These are phyloP conservation scores for Neotoma lepida DNA, from an alignment of 2,113 vertebrate genomes.

Conservation along the genomic window DNA sequence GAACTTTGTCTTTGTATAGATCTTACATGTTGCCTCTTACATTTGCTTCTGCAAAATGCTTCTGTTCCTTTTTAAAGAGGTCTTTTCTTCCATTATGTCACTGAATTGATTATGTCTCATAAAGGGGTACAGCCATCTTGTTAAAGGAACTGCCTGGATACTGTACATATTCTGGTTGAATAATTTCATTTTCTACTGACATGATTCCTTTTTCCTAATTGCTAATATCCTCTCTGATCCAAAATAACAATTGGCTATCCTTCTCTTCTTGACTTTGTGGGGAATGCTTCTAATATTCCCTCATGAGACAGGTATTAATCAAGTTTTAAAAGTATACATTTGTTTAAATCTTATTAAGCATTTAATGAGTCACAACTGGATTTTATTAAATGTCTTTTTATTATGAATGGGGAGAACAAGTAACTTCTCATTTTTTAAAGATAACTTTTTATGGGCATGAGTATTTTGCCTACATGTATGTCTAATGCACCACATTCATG, in stretches of 20 bases:
- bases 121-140: background rate
- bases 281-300: background rate
- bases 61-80: background rate
- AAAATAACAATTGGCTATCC: background rate
- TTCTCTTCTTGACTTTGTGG: background rate
- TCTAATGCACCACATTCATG: background rate
- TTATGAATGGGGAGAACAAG: background rate
- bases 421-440: background rate
- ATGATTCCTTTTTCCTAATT: background rate
- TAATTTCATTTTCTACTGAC: background rate
- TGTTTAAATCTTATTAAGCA: background rate
- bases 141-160: background rate
- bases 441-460: background rate
- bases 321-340: background rate
- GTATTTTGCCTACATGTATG: background rate
- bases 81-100: background rate
- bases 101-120: background rate
- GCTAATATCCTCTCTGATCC: background rate
- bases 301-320: background rate
- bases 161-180: background rate
- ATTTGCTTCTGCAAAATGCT: background rate
- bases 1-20: background rate
- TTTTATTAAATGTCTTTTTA: constrained; percentile 5
- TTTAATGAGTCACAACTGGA: background rate
- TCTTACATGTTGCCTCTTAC: background rate